Evolutionary conservation across 2,888 invertebrate species (phyloP), one percentile per base, ranked within the genome.

Genomic region (Pyrrhosoma nymphula): DNA sequence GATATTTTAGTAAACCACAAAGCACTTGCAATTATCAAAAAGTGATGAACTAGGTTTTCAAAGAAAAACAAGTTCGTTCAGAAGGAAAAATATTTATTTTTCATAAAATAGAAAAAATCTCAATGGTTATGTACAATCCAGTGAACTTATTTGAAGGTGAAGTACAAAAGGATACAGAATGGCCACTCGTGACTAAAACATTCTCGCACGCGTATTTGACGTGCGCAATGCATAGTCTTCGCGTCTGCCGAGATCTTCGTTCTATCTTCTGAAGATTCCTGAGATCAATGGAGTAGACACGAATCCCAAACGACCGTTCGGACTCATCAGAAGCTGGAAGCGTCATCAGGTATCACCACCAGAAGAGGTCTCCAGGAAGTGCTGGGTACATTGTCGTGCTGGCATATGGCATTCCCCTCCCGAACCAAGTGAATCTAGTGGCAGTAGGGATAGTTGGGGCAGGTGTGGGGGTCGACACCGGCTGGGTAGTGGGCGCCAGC

Each of bases 371-470:
- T 82, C 16, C 35, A 14, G 82, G 30, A 82, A 82, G 69, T 20
- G n/a, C 26, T 12, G 20, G 20, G 20, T 20, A 60, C 16, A 60
- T 12, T 60, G 60, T 12, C 60, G 60, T 60, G 47, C 60, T 14
- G 2, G 60, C 20, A 60, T 12, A 14, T n/a, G 2, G 6, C 16
- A 10, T 8, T 8, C 16, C 18, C 16, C 6, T 60, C 18, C 60
- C 20, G 16, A 14, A 60, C 16, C 60, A 20, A 4, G 20, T 20
- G 16, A 60, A 60, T 60, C 60, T 60, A 63, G 39, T 91, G 91
- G 91, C 91, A 91, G 91, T 91, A 91, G 26, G 91, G 91, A 60
- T 91, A 91, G 63, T 91, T 91, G 91, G 91, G 91, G 91, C 91
- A 91, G 63, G 91, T 6, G 55, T 89, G 89, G n/a, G 89, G 89